A percentile compares a stretch with the other conserved stretches of the same genome.
Evolutionary conservation across 1,140 invertebrate genomes (phyloP).

Genomic region (Platyscapa corneri): DNA sequence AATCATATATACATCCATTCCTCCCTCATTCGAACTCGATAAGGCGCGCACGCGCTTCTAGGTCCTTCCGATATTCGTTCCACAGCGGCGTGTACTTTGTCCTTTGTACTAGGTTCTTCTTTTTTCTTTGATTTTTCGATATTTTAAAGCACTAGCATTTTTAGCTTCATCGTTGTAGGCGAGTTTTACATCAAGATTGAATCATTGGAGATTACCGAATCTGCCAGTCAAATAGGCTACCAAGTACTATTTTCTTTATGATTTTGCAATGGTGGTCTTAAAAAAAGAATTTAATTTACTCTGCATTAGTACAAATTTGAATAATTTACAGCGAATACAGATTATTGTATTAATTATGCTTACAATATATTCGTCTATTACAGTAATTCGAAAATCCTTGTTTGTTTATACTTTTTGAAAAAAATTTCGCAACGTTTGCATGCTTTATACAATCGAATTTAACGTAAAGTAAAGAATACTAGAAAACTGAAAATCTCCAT

Average conservation of each 20-base stretch:
- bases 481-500: background rate
- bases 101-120: constrained; percentile 10
- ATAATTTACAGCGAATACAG: too few relatives aligned
- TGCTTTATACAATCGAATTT: too few relatives aligned
- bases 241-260: background rate
- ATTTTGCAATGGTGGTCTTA: too few relatives aligned
- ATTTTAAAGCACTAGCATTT: background rate
- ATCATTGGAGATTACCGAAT: background rate
- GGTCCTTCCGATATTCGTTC: constrained; percentile 55
- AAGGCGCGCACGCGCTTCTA: constrained; percentile 57
- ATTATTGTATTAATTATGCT: too few relatives aligned
- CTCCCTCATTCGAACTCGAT: constrained; percentile 29
- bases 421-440: too few relatives aligned
- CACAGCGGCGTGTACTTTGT: background rate
- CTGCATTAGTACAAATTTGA: too few relatives aligned
- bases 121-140: constrained; percentile 17
- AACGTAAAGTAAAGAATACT: too few relatives aligned
- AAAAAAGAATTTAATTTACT: too few relatives aligned
- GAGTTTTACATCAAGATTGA: background rate
- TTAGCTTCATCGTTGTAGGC: background rate
- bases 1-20: background rate
- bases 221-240: background rate
- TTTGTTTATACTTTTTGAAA: too few relatives aligned
- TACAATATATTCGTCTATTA: too few relatives aligned
- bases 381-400: too few relatives aligned